Evolutionary conservation across 2,797 vertebrate genomes (phyloP).

Genomic region (Pogonophryne albipinna): DNA sequence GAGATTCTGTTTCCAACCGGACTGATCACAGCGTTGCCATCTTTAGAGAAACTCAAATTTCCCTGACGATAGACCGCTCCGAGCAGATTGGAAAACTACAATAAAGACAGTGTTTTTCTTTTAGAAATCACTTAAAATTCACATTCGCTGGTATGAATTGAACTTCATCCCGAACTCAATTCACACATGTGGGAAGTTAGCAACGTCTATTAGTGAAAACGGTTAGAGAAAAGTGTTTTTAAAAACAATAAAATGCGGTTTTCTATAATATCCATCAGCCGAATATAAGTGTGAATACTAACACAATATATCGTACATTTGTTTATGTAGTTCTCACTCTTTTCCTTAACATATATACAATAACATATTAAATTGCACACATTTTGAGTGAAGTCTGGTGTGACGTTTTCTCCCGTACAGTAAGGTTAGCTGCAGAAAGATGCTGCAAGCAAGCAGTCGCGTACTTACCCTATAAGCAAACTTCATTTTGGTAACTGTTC

Average conservation of each 20-base stretch:
- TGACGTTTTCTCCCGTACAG: not conserved
- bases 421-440: not conserved
- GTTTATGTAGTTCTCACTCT: accelerated
- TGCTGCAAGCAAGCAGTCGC: not conserved
- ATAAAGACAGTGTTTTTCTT: not conserved
- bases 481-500: slow-evolving; percentile 78
- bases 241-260: not conserved
- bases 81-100: slow-evolving; percentile 93
- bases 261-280: not conserved
- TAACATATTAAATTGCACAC: accelerated
- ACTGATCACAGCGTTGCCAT: slow-evolving; percentile 92
- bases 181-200: not conserved
- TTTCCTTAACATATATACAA: accelerated
- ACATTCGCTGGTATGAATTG: not conserved
- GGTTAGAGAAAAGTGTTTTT: not conserved
- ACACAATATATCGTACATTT: accelerated
- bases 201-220: not conserved
- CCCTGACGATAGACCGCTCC: slow-evolving; percentile 95
- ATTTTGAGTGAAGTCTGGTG: slow-evolving; percentile 18
- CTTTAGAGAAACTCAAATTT: slow-evolving; percentile 91
- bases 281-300: accelerated
- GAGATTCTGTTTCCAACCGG: slow-evolving; percentile 95
- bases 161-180: not conserved
- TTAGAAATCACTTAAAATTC: not conserved
- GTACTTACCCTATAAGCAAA: slow-evolving; percentile 85